Evolutionary conservation across 1,140 invertebrate species (phyloP).

Genomic region (Drosophila varians): DNA sequence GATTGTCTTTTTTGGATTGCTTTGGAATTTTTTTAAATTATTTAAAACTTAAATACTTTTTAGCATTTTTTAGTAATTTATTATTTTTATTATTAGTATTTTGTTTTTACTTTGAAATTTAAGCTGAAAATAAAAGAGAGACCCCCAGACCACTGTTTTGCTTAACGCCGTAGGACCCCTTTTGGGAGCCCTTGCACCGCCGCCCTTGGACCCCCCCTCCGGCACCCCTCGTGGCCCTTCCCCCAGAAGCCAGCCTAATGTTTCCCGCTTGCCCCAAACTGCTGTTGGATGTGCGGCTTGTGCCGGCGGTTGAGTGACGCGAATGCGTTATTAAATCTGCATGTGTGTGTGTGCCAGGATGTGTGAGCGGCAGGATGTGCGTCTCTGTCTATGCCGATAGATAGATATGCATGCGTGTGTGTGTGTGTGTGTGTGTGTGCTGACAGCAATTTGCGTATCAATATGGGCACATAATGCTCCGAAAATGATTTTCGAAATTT

Average conservation of each 20-base stretch:
- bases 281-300: conserved; percentile 62
- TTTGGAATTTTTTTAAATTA: too few species aligned
- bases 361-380: conserved; percentile 17
- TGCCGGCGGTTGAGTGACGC: conserved; percentile 72
- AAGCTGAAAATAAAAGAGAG: too few species aligned
- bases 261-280: conserved; percentile 32
- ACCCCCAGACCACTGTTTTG: too few species aligned
- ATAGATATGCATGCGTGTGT: conserved; percentile 1
- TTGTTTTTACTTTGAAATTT: too few species aligned
- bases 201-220: too few species aligned
- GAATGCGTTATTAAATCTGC: conserved; percentile 78
- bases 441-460: conserved; percentile 82
- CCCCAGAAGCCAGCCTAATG: background rate
- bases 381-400: background rate
- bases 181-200: too few species aligned
- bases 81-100: too few species aligned
- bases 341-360: conserved; percentile 33
- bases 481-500: conserved; percentile 82
- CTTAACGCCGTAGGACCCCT: too few species aligned
- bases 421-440: conserved; percentile 55
- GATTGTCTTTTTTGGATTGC: too few species aligned
- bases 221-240: background rate
- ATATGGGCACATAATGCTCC: conserved; percentile 81
- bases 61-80: too few species aligned
- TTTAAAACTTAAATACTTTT: too few species aligned